Percentiles rank a stretch among this genome's conserved stretches.
These are phyloP conservation scores for Caprella mutica DNA, from an alignment of 2,888 invertebrate species.

Conservation along the genomic window DNA sequence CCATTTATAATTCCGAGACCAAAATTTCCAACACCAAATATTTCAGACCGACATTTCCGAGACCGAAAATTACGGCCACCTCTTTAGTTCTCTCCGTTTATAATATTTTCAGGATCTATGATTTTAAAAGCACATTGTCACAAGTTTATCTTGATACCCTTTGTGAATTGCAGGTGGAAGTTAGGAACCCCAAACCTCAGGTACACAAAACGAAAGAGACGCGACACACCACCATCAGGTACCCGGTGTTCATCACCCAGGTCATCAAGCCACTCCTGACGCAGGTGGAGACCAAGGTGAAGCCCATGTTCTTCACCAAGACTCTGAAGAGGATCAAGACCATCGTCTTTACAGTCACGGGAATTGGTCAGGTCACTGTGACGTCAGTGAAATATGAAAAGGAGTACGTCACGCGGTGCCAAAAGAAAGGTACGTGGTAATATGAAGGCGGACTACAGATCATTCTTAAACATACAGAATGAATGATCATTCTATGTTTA, in stretches of 20 bases:
- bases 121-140: too few relatives aligned
- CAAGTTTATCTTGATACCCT: too few relatives aligned
- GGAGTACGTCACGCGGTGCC: slow-evolving; percentile 32
- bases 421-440: slow-evolving; percentile 32
- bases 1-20: too few relatives aligned
- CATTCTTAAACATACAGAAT: too few relatives aligned
- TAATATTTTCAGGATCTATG: too few relatives aligned
- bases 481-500: too few relatives aligned
- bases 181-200: slow-evolving; percentile 28
- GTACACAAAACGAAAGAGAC: slow-evolving; percentile 30
- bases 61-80: too few relatives aligned
- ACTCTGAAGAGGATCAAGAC: slow-evolving; percentile 32
- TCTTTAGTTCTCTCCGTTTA: too few relatives aligned
- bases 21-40: too few relatives aligned
- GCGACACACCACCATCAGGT: slow-evolving; percentile 31
- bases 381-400: slow-evolving; percentile 33
- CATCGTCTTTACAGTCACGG: slow-evolving; percentile 32
- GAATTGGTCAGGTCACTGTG: slow-evolving; percentile 32
- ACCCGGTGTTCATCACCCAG: slow-evolving; percentile 34
- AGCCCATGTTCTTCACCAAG: slow-evolving; percentile 31
- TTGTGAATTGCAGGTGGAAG: slow-evolving; percentile 21
- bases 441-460: too few relatives aligned
- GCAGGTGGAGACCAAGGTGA: slow-evolving; percentile 32
- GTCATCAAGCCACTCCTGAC: slow-evolving; percentile 32
- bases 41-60: too few relatives aligned